Base-by-base conservation (phyloP, 2,797 vertebrate species). In the Borostomias antarcticus region DNA sequence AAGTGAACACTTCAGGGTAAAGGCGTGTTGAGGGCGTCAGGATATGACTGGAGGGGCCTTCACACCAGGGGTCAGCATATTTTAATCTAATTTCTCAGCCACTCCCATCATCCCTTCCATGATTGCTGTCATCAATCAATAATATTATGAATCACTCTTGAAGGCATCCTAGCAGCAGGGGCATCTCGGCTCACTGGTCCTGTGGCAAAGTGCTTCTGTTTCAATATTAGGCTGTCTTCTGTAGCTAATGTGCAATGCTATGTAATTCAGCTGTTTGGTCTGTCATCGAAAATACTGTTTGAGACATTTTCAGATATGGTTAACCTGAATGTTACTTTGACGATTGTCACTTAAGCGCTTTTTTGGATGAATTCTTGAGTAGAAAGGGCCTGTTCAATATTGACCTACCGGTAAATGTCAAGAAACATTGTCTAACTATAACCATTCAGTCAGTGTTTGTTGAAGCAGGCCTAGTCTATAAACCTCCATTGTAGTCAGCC, bases 101-200 rank as follows among this genome's bases (percentile, higher is more conserved):
- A 32, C 23, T 33, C 35, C 4, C 45, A 11, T 43, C 30, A 19
- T 0, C 21, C 43, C 32, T 58, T 7, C 13, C 6, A 4, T 50
- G 37, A 58, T 37, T 17, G 48, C 17, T 33, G 10, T 32, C 21
- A 11, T 45, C 56, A 19, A 37, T 51, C 25, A 56, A 52, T 33
- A 9, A 28, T 17, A 33, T 37, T 61, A 57, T 62, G 52, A 30
- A 26, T 64, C 33, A 19, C 64, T 64, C 30, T 58, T 37, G 53
- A 15, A 62, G 37, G 48, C 28, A 17, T 40, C 59, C 3, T 4
- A 33, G 35, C 69, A 69, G 54, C 58, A 23, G 60, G n/a, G 52
- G 1, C 23, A 25, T 75, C 47, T 68, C 69, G 77, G n/a, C n/a
- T n/a, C 64, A 63, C 67, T 8, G 70, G 76, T 80, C 23, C 76